phyloP scores from a whole-genome alignment of 2,888 invertebrate species.

The Cryptus viduatorius region DNA sequence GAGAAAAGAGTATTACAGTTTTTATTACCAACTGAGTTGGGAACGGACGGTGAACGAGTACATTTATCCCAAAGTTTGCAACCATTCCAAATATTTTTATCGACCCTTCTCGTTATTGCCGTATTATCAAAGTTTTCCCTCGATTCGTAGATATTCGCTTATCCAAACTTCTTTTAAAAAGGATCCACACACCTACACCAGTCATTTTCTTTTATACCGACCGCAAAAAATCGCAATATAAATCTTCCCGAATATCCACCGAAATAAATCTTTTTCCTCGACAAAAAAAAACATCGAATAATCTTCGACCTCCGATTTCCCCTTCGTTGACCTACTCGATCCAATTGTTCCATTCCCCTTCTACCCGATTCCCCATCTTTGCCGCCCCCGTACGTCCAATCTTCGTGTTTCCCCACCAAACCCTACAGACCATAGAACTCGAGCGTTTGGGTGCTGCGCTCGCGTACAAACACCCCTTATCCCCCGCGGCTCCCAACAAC shows the following conservation, averaged over 20 bases:
- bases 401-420: neutral
- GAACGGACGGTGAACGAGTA: too few species aligned
- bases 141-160: too few species aligned
- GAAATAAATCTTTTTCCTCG: too few species aligned
- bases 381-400: neutral
- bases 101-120: too few species aligned
- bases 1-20: too few species aligned
- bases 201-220: too few species aligned
- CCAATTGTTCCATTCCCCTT: conserved; percentile 62
- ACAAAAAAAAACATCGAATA: neutral
- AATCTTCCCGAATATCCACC: neutral
- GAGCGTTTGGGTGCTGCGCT: conserved; percentile 22
- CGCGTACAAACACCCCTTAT: conserved; percentile 8
- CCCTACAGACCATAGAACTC: neutral
- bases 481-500: conserved; percentile 37
- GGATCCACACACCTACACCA: too few species aligned
- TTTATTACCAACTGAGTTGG: too few species aligned
- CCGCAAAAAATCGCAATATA: neutral
- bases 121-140: too few species aligned
- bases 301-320: conserved; percentile 55
- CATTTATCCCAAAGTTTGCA: too few species aligned
- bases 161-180: too few species aligned
- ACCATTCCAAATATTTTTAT: too few species aligned
- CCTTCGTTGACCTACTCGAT: conserved; percentile 71
- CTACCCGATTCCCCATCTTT: neutral